phyloP scores from a whole-genome alignment of 2,888 invertebrate genomes.

The Ornithoptera priamus region DNA sequence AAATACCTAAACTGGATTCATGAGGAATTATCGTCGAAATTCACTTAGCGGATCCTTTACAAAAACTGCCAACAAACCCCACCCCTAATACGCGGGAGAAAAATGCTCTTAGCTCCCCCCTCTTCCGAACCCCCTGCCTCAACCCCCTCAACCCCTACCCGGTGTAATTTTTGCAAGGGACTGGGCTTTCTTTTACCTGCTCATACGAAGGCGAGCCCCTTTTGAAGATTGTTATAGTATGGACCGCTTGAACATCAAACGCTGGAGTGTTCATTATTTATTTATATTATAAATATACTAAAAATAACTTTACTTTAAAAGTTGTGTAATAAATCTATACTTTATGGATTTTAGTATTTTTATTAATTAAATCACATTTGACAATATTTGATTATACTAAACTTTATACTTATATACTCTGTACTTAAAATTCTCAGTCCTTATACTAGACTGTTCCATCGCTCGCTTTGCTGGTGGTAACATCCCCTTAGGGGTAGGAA shows the following conservation, averaged over 20 bases:
- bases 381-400: too few relatives aligned
- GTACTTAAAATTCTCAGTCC: too few relatives aligned
- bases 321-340: too few relatives aligned
- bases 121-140: constrained; percentile 34
- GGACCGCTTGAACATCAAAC: constrained; percentile 47
- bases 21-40: constrained; percentile 57
- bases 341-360: too few relatives aligned
- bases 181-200: constrained; percentile 70
- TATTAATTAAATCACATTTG: too few relatives aligned
- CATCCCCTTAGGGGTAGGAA: too few relatives aligned
- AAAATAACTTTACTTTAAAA: too few relatives aligned
- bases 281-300: too few relatives aligned
- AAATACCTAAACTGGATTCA: constrained; percentile 33
- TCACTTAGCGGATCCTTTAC: constrained; percentile 61
- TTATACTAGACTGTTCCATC: too few relatives aligned
- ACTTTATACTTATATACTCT: too few relatives aligned
- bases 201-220: constrained; percentile 42
- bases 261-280: constrained; percentile 22
- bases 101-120: constrained; percentile 56
- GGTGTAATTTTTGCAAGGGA: constrained; percentile 70
- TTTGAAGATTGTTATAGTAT: constrained; percentile 53
- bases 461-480: too few relatives aligned
- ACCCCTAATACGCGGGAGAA: constrained; percentile 53
- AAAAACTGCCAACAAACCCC: constrained; percentile 57
- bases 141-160: constrained; percentile 37